Evolutionary conservation across 2,888 invertebrate genomes (phyloP), one percentile per base, ranked within the genome.

Genomic region (Perizoma affinitatum): DNA sequence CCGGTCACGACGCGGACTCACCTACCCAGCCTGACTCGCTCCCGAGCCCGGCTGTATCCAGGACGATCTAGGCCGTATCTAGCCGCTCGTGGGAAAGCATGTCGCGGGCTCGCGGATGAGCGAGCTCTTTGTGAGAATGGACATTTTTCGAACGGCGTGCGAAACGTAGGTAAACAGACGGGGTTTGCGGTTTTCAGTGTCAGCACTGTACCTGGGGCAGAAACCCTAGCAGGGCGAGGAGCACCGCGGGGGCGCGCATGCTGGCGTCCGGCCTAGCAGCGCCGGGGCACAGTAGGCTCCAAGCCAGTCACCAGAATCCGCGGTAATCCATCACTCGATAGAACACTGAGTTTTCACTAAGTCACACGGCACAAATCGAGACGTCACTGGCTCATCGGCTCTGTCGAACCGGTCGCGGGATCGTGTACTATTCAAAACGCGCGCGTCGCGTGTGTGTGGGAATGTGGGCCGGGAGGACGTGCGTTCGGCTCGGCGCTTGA

Each of bases 161-260:
- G 75, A 78, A 80, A 79, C 70, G 80, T 22, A 22, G 22, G 22
- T 88, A 87, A 87, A 86, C 87, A 87, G 83, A 82, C 79, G 64
- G 80, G 84, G 82, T 79, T 83, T 86, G 80, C 86, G 84, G 86
- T 85, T 87, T 86, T 72, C 62, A 79, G 82, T 82, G 79, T 83
- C 83, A 76, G 77, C 83, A 76, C 55, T 54, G 87, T 90, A 92
- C 92, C 92, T 92, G 92, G 88, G 92, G 92, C 75, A 92, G 90
- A 87, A 92, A 90, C 91, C 91, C 92, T 90, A 91, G 85, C 86
- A 92, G 92, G 92, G 92, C 92, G 82, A 92, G 74, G 82, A 92
- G 87, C 90, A 92, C 86, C 88, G 91, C 87, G 79, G 88, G 87
- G 90, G 87, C 90, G 92, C 92, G 91, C 92, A 92, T 92, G 81